Evolutionary conservation across 2,113 vertebrate species (phyloP).

Genomic region (Neomonachus schauinslandi): DNA sequence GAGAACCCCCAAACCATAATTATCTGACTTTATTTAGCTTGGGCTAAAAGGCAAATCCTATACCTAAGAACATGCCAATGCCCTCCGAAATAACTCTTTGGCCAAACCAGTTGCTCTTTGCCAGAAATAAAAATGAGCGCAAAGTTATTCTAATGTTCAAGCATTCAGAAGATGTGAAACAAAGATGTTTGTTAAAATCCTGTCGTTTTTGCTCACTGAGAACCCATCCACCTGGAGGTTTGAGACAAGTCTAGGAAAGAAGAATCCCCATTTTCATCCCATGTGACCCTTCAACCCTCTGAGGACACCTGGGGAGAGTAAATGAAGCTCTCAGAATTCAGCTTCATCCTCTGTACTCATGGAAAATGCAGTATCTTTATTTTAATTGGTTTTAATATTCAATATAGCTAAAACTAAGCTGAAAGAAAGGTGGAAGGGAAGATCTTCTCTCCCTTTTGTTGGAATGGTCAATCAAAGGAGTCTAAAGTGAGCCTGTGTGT

Average conservation of each 20-base stretch:
- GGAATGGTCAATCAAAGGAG: background rate
- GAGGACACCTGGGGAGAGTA: background rate
- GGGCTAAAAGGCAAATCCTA: slow-evolving; percentile 68
- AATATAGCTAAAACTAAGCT: background rate
- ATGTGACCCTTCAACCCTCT: background rate
- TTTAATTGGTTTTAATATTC: slow-evolving; percentile 9
- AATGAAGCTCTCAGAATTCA: background rate
- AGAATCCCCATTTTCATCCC: background rate
- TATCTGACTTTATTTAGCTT: slow-evolving; percentile 67
- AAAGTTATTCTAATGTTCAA: slow-evolving; percentile 45
- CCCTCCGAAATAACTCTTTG: slow-evolving; percentile 50
- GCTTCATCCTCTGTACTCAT: background rate
- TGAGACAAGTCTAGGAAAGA: background rate
- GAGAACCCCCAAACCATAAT: slow-evolving; percentile 68
- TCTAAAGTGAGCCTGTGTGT: background rate
- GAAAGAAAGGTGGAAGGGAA: background rate
- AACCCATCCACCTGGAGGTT: background rate
- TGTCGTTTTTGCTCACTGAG: background rate
- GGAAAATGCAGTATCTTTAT: background rate
- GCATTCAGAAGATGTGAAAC: slow-evolving; percentile 33
- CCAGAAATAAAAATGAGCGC: slow-evolving; percentile 67
- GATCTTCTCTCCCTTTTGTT: background rate
- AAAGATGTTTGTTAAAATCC: slow-evolving; percentile 56
- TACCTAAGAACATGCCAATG: slow-evolving; percentile 55
- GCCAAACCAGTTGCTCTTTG: slow-evolving; percentile 65